Percentiles rank a stretch among this genome's conserved stretches.
phyloP scores from a whole-genome alignment of 2,113 vertebrate genomes.

The Elephantulus edwardii region DNA sequence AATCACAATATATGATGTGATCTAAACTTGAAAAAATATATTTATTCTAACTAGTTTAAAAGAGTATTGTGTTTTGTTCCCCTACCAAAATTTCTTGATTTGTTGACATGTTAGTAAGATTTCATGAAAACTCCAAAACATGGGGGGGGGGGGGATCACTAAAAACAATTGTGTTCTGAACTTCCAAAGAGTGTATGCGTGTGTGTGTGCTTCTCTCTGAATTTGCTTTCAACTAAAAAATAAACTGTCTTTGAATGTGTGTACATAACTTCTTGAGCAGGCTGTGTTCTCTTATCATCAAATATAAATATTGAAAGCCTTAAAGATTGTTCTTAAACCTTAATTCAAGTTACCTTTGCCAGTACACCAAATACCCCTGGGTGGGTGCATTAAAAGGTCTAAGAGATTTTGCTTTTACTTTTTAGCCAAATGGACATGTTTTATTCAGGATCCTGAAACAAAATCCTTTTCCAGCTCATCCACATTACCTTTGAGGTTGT shows the following conservation, averaged over 20 bases:
- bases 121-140: slow-evolving; percentile 67
- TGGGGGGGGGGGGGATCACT: too few relatives aligned
- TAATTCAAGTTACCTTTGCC: slow-evolving; percentile 56
- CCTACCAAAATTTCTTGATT: slow-evolving; percentile 47
- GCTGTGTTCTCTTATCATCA: slow-evolving; percentile 43
- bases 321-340: slow-evolving; percentile 52
- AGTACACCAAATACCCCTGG: slow-evolving; percentile 36
- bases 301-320: slow-evolving; percentile 65
- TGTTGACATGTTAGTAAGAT: slow-evolving; percentile 54
- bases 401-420: slow-evolving; percentile 52
- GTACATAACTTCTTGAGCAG: slow-evolving; percentile 38
- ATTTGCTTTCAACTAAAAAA: slow-evolving; percentile 69
- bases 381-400: slow-evolving; percentile 57
- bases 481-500: not conserved
- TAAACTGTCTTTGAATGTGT: slow-evolving; percentile 59
- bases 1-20: not conserved
- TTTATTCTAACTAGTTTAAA: slow-evolving; percentile 45
- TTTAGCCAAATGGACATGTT: slow-evolving; percentile 68
- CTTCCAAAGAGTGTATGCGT: slow-evolving; percentile 5
- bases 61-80: too few relatives aligned
- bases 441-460: slow-evolving; percentile 64
- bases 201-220: not conserved
- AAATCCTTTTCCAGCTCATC: slow-evolving; percentile 31
- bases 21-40: slow-evolving; percentile 32
- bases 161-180: slow-evolving; percentile 12